A percentile compares a stretch with the other conserved stretches of the same genome.
Evolutionary conservation across 2,888 invertebrate genomes (phyloP).

Genomic region (Amorpha juglandis): DNA sequence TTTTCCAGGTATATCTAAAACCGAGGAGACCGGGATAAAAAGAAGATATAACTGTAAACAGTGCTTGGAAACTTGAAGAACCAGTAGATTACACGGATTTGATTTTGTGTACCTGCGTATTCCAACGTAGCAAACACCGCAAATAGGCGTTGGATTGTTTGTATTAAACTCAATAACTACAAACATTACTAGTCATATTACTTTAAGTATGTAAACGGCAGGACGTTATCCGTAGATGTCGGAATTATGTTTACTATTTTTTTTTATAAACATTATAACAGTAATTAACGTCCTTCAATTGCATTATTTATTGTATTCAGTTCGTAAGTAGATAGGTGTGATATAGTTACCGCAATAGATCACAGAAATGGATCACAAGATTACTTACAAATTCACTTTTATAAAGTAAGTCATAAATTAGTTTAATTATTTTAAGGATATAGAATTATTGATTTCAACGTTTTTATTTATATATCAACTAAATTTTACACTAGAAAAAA

Average conservation of each 20-base stretch:
- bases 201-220: not conserved
- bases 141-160: not conserved
- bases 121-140: not conserved
- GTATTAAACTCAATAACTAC: not conserved
- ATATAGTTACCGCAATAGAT: not conserved
- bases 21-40: no score
- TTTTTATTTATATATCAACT: no score
- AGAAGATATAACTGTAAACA: no score
- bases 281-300: not conserved
- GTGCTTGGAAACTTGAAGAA: no score
- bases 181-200: not conserved
- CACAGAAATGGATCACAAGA: not conserved
- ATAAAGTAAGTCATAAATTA: not conserved
- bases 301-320: constrained; percentile 2
- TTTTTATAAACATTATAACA: constrained; percentile 11
- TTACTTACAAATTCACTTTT: not conserved
- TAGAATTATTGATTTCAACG: no score
- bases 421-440: no score
- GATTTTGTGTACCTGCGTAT: no score
- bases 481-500: no score
- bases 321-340: constrained; percentile 1
- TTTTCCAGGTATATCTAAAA: no score
- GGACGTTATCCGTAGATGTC: not conserved
- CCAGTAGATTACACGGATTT: no score
- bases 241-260: constrained; percentile 4